A percentile compares a stretch with the other conserved stretches of the same genome.
Conservation (phyloP, 2,113 vertebrate species). For the Embiotoca jacksoni region DNA sequence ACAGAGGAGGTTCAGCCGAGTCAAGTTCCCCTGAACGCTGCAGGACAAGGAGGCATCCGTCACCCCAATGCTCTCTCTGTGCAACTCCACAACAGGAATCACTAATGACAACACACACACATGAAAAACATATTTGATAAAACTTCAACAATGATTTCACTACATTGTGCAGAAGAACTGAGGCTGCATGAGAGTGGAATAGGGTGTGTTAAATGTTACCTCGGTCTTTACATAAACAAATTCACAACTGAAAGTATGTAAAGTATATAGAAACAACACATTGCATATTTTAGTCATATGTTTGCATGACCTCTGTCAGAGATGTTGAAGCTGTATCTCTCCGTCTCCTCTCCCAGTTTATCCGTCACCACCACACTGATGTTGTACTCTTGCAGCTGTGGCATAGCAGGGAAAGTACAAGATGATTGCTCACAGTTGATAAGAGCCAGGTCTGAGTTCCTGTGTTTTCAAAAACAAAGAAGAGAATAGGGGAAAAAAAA, state of each 20-base stretch:
- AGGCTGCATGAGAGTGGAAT: fast-evolving
- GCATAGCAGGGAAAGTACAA: conserved; percentile 62
- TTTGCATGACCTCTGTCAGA: conserved; percentile 60
- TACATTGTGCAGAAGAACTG: not conserved
- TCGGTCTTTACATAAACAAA: not conserved
- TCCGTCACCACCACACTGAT: conserved; percentile 65
- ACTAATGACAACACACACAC: conserved; percentile 54
- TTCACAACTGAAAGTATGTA: not conserved
- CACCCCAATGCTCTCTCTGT: conserved; percentile 27
- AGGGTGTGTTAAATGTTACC: not conserved
- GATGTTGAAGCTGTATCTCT: conserved; percentile 70
- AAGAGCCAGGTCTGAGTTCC: conserved; percentile 46
- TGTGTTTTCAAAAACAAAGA: conserved; percentile 29
- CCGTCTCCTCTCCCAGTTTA: conserved; percentile 66
- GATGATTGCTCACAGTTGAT: not conserved
- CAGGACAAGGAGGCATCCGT: conserved; percentile 56
- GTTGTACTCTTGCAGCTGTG: conserved; percentile 62
- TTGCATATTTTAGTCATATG: not conserved
- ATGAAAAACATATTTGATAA: not conserved
- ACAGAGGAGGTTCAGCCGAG: conserved; percentile 54
- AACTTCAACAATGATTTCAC: not conserved
- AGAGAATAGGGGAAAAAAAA: not conserved
- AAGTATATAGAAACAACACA: not conserved
- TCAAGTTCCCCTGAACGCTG: conserved; percentile 53
- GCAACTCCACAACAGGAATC: conserved; percentile 50